These are phyloP conservation scores for Xyliphius kryptos DNA, from an alignment of 2,113 vertebrate species.

Conservation along the genomic window DNA sequence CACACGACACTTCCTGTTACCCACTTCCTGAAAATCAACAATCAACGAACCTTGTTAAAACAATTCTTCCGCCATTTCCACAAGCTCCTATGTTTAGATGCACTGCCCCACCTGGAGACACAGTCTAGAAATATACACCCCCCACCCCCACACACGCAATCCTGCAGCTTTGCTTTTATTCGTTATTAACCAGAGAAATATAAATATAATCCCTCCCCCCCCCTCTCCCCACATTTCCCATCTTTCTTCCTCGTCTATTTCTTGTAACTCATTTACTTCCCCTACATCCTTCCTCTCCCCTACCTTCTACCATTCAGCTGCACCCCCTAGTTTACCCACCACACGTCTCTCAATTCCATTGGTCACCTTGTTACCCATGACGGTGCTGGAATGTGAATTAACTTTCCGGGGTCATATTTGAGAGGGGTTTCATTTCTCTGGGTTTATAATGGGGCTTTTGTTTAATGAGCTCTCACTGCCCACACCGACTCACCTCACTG, in stretches of 20 bases:
- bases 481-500: slow-evolving; percentile 4
- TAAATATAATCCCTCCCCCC: too few species aligned
- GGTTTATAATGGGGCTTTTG: background rate
- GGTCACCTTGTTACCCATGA: background rate
- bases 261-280: background rate
- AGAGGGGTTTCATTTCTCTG: background rate
- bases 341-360: too few species aligned
- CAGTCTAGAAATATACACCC: background rate
- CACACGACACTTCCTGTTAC: background rate
- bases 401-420: background rate
- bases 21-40: background rate
- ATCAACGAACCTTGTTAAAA: background rate
- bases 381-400: background rate
- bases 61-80: background rate
- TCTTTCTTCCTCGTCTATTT: background rate
- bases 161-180: too few species aligned
- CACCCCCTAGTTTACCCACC: background rate
- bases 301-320: background rate
- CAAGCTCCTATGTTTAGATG: background rate
- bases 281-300: background rate
- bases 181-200: too few species aligned
- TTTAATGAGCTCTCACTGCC: slow-evolving; percentile 3
- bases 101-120: background rate
- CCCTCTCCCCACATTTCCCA: background rate
- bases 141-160: too few species aligned